Base-by-base conservation (phyloP, 2,797 vertebrate species). In the Vultur gryphus region DNA sequence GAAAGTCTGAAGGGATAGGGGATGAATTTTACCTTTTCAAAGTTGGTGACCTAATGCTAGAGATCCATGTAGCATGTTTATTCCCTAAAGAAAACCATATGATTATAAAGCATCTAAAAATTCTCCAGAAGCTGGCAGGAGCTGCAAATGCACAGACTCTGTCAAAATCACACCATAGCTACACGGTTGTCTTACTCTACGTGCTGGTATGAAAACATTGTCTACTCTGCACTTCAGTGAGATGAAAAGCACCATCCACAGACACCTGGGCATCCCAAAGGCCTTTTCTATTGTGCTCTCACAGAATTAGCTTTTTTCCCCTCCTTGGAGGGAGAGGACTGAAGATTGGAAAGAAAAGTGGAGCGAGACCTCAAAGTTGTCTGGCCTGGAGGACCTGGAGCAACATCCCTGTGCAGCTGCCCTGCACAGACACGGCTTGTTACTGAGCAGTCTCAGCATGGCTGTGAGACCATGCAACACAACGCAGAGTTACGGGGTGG, bases 21-120 rank as follows among this genome's bases (percentile, higher is more conserved):
- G n/a, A 61, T 81, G 20, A 83, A 89, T 84, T 92, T 81, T 65
- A 77, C 44, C 12, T 75, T 91, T 89, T 43, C 54, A 48, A 84
- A 85, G 71, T 3, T 54, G 20, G 49, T 0, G 0, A 75, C 26
- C 21, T 93, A 62, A 29, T 67, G 33, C 17, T 39, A 82, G 61
- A 37, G 29, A 89, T 72, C 35, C 23, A 23, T 7, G 14, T 25
- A n/a, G 17, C 49, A 20, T 39, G 19, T 61, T 89, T 88, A 89
- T 73, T 79, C 19, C 55, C 37, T 43, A 59, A 87, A 67, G 66
- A 93, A 85, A 92, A 79, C 5, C 1, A 13, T 9, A 18, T 9
- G 3, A 87, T 67, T 92, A 55, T 4, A 77, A 20, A 13, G 4
- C 21, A 71, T 44, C 78, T 59, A 77, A 89, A 92, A 72, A 76